Conservation (phyloP, 2,113 vertebrate genomes). For the Mustela nigripes region DNA sequence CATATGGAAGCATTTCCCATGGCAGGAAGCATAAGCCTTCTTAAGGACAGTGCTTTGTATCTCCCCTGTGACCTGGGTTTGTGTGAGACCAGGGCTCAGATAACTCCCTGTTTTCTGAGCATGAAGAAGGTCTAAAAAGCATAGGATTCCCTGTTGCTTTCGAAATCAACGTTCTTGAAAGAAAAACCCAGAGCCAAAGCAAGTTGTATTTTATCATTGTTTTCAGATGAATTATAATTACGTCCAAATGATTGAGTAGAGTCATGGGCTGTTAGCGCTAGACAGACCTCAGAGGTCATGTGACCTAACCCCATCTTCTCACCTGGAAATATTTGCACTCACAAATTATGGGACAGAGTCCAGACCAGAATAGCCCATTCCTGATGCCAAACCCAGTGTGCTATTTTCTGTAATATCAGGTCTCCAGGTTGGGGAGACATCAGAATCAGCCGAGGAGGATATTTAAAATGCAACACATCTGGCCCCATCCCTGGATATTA, state of each 20-base stretch:
- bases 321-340: neutral
- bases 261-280: neutral
- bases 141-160: neutral
- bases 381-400: neutral
- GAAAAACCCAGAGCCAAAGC: neutral
- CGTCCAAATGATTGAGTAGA: neutral
- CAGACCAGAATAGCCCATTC: neutral
- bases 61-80: neutral
- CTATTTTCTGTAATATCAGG: neutral
- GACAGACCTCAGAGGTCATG: neutral
- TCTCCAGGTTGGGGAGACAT: no score
- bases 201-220: neutral
- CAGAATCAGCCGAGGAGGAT: neutral
- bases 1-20: conserved; percentile 53
- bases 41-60: conserved; percentile 68
- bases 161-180: conserved; percentile 12
- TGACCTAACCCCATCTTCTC: neutral
- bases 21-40: conserved; percentile 59
- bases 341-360: neutral
- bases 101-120: neutral
- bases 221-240: neutral
- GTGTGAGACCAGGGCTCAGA: neutral
- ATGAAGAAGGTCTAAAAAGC: neutral
- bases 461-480: neutral
- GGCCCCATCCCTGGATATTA: neutral